These are phyloP conservation scores for Toxotes chatareus DNA, from an alignment of 2,113 vertebrate species.

Conservation along the genomic window DNA sequence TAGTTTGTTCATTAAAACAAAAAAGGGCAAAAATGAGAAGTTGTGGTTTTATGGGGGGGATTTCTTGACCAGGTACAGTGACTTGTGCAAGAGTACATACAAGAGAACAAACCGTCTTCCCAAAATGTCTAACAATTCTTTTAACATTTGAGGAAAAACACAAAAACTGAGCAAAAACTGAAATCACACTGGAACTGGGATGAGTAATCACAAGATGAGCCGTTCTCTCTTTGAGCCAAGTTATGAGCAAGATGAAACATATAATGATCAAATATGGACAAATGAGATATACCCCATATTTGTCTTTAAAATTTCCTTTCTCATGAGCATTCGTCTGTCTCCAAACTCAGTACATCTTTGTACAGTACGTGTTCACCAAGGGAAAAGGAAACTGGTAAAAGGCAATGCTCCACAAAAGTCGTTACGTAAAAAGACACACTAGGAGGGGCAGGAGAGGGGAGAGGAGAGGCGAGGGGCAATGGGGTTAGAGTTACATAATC, in stretches of 20 bases:
- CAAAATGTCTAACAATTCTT: slow-evolving; percentile 8
- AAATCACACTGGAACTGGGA: slow-evolving; percentile 29
- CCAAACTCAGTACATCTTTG: background rate
- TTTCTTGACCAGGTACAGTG: background rate
- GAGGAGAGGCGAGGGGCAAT: slow-evolving; percentile 35
- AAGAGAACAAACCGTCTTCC: background rate
- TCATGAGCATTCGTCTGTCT: background rate
- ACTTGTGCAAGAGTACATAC: background rate
- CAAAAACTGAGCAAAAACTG: slow-evolving; percentile 7
- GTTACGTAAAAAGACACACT: slow-evolving; percentile 72
- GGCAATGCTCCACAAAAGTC: slow-evolving; percentile 32
- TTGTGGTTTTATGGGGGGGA: background rate
- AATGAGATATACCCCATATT: background rate
- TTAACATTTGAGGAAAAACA: no score
- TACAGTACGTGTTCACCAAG: slow-evolving; percentile 2
- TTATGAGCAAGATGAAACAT: background rate
- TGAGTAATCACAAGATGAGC: slow-evolving; percentile 26
- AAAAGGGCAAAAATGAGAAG: background rate
- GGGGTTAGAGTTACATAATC: slow-evolving; percentile 75
- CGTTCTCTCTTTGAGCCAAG: slow-evolving; percentile 19
- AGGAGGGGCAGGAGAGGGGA: slow-evolving; percentile 39
- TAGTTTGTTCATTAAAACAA: background rate
- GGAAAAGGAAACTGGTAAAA: slow-evolving; percentile 21
- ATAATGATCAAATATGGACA: background rate
- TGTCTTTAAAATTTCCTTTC: slow-evolving; percentile 8